Conservation (phyloP, 1,140 invertebrate species). For the Psix sp. region DNA sequence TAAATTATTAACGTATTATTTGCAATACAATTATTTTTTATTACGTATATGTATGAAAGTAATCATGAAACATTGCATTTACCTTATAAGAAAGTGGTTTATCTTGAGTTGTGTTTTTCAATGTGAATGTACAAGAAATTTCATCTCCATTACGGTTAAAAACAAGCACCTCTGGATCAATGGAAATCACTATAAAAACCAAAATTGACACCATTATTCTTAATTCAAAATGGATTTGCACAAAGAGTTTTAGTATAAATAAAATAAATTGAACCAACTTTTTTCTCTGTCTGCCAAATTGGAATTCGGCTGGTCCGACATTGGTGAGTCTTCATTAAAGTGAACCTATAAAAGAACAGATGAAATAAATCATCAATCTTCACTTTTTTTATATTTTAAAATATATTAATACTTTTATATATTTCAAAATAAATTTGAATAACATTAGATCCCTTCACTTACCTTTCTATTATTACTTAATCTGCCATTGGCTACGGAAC, state of each 20-base stretch:
- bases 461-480: conserved; percentile 77
- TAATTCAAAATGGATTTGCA: too few relatives aligned
- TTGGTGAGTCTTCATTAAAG: conserved; percentile 79
- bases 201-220: too few relatives aligned
- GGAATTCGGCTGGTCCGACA: conserved; percentile 69
- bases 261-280: too few relatives aligned
- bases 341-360: conserved; percentile 74
- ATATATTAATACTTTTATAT: too few relatives aligned
- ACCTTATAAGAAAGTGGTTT: conserved; percentile 87
- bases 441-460: background rate
- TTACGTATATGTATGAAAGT: too few relatives aligned
- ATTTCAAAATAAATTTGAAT: background rate
- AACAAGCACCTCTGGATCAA: conserved; percentile 78
- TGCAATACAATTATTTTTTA: too few relatives aligned
- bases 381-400: background rate
- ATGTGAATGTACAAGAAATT: conserved; percentile 80
- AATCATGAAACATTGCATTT: too few relatives aligned
- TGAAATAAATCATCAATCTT: conserved; percentile 8
- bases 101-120: conserved; percentile 82
- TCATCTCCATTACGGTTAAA: conserved; percentile 83
- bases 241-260: too few relatives aligned
- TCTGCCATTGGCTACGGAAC: conserved; percentile 73
- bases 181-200: conserved; percentile 74
- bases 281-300: conserved; percentile 66
- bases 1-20: too few relatives aligned